Percentiles rank a stretch among this genome's conserved stretches.
phyloP scores from a whole-genome alignment of 2,113 vertebrate species.

The Syngnathus floridae region DNA sequence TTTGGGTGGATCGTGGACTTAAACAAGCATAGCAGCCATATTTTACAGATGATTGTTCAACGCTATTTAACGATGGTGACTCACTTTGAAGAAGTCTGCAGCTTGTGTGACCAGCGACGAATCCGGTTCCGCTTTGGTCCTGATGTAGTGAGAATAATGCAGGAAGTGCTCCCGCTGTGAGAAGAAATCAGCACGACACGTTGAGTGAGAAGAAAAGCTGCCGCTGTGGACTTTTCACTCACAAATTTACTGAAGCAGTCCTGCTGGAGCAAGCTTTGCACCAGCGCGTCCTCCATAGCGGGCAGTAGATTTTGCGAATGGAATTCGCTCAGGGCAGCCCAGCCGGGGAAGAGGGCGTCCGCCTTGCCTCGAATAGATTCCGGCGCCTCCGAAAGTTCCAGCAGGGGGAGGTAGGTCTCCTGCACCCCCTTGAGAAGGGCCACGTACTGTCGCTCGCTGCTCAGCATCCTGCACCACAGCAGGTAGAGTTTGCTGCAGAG shows the following conservation, averaged over 20 bases:
- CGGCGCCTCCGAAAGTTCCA: constrained; percentile 68
- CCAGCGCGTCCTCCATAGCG: constrained; percentile 78
- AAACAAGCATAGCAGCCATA: neutral
- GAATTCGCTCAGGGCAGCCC: constrained; percentile 73
- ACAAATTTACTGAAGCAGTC: constrained; percentile 86
- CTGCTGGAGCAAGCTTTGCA: constrained; percentile 77
- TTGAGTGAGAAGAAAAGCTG: neutral
- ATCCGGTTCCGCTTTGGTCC: constrained; percentile 76
- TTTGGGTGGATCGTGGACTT: neutral
- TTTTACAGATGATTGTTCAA: neutral
- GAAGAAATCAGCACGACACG: neutral
- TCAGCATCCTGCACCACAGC: constrained; percentile 77
- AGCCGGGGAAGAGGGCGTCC: constrained; percentile 67
- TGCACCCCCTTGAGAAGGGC: constrained; percentile 71
- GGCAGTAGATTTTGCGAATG: constrained; percentile 77
- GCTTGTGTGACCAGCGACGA: constrained; percentile 69
- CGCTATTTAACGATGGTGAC: neutral
- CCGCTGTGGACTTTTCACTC: constrained; percentile 34
- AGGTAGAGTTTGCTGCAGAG: constrained; percentile 75
- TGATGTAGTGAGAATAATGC: constrained; percentile 82
- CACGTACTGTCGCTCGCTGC: constrained; percentile 80
- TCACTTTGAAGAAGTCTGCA: constrained; percentile 76
- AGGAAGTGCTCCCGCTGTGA: constrained; percentile 80
- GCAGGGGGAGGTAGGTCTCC: constrained; percentile 64
- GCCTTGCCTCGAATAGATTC: constrained; percentile 67